Evolutionary conservation across 2,113 vertebrate species (phyloP), one percentile per base, ranked within the genome.

Genomic region (Saimiri boliviensis): DNA sequence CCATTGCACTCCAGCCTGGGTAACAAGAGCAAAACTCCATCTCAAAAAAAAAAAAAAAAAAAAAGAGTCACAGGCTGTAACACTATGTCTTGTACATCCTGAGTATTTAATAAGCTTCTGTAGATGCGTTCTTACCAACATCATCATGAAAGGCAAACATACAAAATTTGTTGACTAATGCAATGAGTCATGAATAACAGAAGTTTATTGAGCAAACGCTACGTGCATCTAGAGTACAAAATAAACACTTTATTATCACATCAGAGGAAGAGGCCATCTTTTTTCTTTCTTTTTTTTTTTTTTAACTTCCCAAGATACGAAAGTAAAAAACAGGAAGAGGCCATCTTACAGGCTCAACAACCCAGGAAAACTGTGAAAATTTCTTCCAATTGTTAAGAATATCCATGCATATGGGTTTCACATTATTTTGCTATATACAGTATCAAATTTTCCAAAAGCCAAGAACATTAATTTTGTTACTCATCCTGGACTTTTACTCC

Each of bases 391-490:
- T 66, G n/a, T 84, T 37, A 73, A 81, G 76, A 85, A 66, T 63
- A 77, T 58, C 56, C 87, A 92, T 13, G 54, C 9, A 42, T 60
- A 56, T 25, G 37, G 32, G 35, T n/a, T 90, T 96, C 95, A 84
- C 37, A 89, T 93, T 85, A 70, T 58, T 96, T 96, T 93, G 12
- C 20, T 68, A 19, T 84, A 47, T 81, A 47, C 14, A 77, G 14
- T 47, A 49, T 85, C 68, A 47, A 66, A n/a, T 89, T 95, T 96
- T 92, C 84, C 45, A 92, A 86, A 89, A 86, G 20, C 11, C 47
- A 93, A 86, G 4, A 45, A 30, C 13, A 77, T 76, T 84, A 92
- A 81, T 79, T 66, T 52, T 74, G 70, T 93, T 88, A 42, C 13
- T 56, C 49, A 85, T 77, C 32, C 40, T 84, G 21, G 68, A 49